These are phyloP conservation scores for Rhinichthys klamathensis DNA, from an alignment of 2,113 vertebrate genomes.

Conservation along the genomic window DNA sequence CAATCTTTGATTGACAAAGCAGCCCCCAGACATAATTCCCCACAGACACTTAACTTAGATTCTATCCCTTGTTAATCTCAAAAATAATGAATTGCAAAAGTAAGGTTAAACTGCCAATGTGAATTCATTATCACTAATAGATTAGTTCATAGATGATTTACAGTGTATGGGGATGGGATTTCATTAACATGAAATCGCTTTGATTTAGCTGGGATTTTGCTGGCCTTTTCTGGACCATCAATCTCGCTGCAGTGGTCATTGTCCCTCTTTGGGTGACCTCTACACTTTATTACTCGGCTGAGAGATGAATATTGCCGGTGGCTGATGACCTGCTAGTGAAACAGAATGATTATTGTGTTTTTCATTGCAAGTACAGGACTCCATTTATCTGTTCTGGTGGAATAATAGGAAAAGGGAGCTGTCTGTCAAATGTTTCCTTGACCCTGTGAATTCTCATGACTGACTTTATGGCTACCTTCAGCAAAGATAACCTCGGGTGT, in stretches of 20 bases:
- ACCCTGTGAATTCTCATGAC: conserved; percentile 69
- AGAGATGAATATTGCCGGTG: conserved; percentile 69
- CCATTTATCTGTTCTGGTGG: conserved; percentile 68
- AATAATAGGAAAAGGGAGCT: conserved; percentile 74
- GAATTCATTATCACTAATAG: conserved; percentile 82
- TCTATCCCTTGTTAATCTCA: conserved; percentile 81
- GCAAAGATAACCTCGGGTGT: conserved; percentile 65
- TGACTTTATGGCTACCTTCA: conserved; percentile 69
- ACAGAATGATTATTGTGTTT: conserved; percentile 67
- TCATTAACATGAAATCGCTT: conserved; percentile 75
- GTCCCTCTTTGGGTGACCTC: conserved; percentile 73
- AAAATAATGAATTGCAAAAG: conserved; percentile 83
- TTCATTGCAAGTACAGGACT: conserved; percentile 66
- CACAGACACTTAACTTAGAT: conserved; percentile 76
- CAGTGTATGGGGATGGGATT: conserved; percentile 65
- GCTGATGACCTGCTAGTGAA: conserved; percentile 60
- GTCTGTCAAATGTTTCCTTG: conserved; percentile 78
- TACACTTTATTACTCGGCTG: conserved; percentile 62
- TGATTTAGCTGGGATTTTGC: conserved; percentile 71
- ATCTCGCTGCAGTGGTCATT: conserved; percentile 71
- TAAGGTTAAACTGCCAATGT: conserved; percentile 82
- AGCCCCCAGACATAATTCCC: conserved; percentile 76
- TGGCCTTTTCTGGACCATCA: conserved; percentile 67
- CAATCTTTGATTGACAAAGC: conserved; percentile 80
- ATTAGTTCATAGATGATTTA: conserved; percentile 80